phyloP scores from a whole-genome alignment of 2,888 invertebrate genomes.

The Polydesmus complanatus region DNA sequence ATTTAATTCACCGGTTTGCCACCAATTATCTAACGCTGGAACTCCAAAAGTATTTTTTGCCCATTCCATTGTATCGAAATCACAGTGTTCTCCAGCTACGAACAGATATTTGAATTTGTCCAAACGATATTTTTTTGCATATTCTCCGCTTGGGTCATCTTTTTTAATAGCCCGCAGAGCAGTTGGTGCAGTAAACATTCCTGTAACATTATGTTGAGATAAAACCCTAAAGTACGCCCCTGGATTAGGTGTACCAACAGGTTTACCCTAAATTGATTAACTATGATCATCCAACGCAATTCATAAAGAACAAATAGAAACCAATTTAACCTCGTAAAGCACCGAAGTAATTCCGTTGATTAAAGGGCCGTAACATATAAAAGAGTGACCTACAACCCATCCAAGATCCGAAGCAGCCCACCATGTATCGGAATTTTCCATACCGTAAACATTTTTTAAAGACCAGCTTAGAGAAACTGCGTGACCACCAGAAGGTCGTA shows the following conservation, averaged over 20 bases:
- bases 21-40: conserved; percentile 83
- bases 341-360: conserved; percentile 54
- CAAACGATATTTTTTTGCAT: not conserved
- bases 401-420: conserved; percentile 76
- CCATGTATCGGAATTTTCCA: conserved; percentile 52
- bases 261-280: conserved; percentile 69
- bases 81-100: conserved; percentile 86
- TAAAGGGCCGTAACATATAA: conserved; percentile 82
- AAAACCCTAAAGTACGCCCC: conserved; percentile 85
- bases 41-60: conserved; percentile 51
- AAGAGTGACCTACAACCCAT: conserved; percentile 91
- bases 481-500: conserved; percentile 76
- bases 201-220: conserved; percentile 68
- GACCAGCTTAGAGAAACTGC: conserved; percentile 73
- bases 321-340: conserved; percentile 8
- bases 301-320: not conserved
- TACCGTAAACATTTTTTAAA: conserved; percentile 64
- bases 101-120: conserved; percentile 41
- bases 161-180: conserved; percentile 71
- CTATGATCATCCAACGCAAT: not conserved
- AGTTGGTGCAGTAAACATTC: conserved; percentile 80
- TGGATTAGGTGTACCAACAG: conserved; percentile 84
- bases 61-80: conserved; percentile 74
- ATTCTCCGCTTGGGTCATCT: conserved; percentile 47
- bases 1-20: conserved; percentile 57